A percentile compares a stretch with the other conserved stretches of the same genome.
Evolutionary conservation across 2,113 vertebrate genomes (phyloP).

Genomic region (Xenopus tropicalis): UCB_Xtro_10.0 CM004443.2:150575501-150576000

Average conservation of each 20-base stretch:
- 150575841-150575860: slow-evolving; percentile 28
- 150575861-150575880: neutral
- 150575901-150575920: too few relatives aligned
- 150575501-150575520: too few relatives aligned
- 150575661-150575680: slow-evolving; percentile 6
- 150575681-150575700: slow-evolving; percentile 26
- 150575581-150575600: too few relatives aligned
- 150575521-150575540: too few relatives aligned
- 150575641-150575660: slow-evolving; percentile 8
- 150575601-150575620: too few relatives aligned
- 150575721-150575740: slow-evolving; percentile 29
- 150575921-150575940: too few relatives aligned
- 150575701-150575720: slow-evolving; percentile 20
- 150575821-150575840: slow-evolving; percentile 28
- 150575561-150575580: too few relatives aligned
- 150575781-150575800: slow-evolving; percentile 29
- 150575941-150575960: too few relatives aligned
- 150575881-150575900: neutral
- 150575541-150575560: too few relatives aligned
- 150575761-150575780: slow-evolving; percentile 41
- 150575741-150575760: slow-evolving; percentile 34
- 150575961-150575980: too few relatives aligned
- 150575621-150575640: neutral
- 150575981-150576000: too few relatives aligned
- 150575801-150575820: slow-evolving; percentile 23